Conservation (phyloP, 2,888 invertebrate genomes). For the Asteroscopus sphinx region DNA sequence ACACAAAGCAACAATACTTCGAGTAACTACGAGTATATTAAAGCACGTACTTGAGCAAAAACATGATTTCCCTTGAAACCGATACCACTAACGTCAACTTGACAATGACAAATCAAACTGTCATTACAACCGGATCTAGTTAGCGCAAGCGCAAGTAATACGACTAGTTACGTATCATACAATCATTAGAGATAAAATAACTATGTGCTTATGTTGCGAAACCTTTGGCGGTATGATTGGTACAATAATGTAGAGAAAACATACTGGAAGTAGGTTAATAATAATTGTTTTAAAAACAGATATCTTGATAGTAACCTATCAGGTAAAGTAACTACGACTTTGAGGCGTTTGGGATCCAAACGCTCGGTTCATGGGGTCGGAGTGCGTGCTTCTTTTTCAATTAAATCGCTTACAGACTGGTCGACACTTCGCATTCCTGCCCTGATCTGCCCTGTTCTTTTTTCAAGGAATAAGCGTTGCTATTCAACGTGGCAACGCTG, state of each 20-base stretch:
- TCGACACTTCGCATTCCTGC: too few species aligned
- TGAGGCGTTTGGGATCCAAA: too few species aligned
- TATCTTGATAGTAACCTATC: too few species aligned
- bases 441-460: too few species aligned
- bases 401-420: too few species aligned
- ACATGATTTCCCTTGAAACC: constrained; percentile 52
- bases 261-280: neutral
- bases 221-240: constrained; percentile 32
- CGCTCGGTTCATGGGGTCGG: too few species aligned
- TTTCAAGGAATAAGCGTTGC: too few species aligned
- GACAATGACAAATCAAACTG: constrained; percentile 56
- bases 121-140: constrained; percentile 59
- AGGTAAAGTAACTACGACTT: too few species aligned
- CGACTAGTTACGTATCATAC: constrained; percentile 29
- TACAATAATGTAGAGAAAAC: constrained; percentile 29
- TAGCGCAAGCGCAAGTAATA: constrained; percentile 33
- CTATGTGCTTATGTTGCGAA: constrained; percentile 38
- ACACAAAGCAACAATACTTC: too few species aligned
- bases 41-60: constrained; percentile 49
- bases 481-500: too few species aligned
- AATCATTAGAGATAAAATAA: constrained; percentile 36
- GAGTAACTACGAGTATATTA: neutral
- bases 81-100: constrained; percentile 34
- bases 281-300: too few species aligned
- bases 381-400: too few species aligned